Conservation (phyloP, 2,797 vertebrate species). For the Semaprochilodus insignis region DNA sequence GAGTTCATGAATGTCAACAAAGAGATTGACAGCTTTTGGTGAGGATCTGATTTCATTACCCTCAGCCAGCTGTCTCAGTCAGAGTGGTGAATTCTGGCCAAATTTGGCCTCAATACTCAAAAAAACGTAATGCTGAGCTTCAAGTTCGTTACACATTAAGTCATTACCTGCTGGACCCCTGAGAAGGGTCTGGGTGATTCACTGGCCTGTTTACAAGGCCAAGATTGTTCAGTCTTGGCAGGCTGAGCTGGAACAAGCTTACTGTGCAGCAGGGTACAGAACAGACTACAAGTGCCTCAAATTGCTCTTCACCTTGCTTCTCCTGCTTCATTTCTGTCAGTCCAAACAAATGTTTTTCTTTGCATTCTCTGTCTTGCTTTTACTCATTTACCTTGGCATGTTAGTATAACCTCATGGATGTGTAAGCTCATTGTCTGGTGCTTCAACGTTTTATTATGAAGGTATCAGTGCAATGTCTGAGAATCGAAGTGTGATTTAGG, state of each 20-base stretch:
- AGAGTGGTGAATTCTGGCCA: not conserved
- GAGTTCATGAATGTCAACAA: constrained; percentile 13
- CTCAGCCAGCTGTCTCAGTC: not conserved
- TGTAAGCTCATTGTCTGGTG: not conserved
- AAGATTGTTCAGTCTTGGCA: constrained; percentile 42
- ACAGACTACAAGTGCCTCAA: constrained; percentile 12
- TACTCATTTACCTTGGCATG: not conserved
- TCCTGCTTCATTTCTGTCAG: not conserved
- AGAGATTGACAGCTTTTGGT: constrained; percentile 7
- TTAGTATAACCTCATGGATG: not conserved
- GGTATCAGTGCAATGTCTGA: not conserved
- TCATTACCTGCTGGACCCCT: constrained; percentile 29
- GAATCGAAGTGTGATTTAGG: not conserved
- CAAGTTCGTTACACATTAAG: constrained; percentile 10
- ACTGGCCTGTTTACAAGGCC: constrained; percentile 37
- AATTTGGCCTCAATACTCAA: not conserved
- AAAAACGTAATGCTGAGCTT: constrained; percentile 8
- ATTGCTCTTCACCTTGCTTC: constrained; percentile 4
- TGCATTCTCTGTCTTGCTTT: not conserved
- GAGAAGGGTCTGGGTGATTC: constrained; percentile 21
- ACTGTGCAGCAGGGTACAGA: constrained; percentile 14
- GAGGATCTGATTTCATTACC: not conserved
- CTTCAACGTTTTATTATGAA: not conserved
- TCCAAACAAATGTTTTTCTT: constrained; percentile 20
- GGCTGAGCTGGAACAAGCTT: constrained; percentile 21